Evolutionary conservation across 1,140 invertebrate genomes (phyloP).

Genomic region (Lordiphosa collinella): DNA sequence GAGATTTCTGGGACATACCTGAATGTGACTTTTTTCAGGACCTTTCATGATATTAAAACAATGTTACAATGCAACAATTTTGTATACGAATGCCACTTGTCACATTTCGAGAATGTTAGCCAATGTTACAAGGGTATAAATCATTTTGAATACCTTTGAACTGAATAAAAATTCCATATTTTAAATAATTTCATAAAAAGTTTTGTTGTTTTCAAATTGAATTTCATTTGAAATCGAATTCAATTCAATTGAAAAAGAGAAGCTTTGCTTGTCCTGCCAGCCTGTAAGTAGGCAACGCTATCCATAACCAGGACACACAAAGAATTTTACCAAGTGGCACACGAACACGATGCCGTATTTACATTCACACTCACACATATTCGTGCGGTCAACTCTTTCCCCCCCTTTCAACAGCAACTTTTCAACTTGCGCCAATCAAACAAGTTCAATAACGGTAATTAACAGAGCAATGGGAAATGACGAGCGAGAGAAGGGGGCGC

Average conservation of each 20-base stretch:
- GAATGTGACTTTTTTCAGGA: too few relatives aligned
- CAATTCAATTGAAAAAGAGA: conserved; percentile 22
- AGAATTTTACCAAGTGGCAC: conserved; percentile 29
- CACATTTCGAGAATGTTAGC: too few relatives aligned
- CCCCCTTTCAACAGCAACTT: conserved; percentile 67
- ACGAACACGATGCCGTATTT: conserved; percentile 31
- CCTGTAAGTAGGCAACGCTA: conserved; percentile 14
- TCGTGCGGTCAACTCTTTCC: conserved; percentile 37
- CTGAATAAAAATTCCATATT: too few relatives aligned
- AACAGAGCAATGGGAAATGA: conserved; percentile 55
- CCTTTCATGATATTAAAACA: too few relatives aligned
- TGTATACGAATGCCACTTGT: too few relatives aligned
- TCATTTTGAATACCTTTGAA: too few relatives aligned
- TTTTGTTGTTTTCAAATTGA: too few relatives aligned
- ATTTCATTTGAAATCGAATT: neutral
- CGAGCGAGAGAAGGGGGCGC: neutral
- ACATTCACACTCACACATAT: conserved; percentile 6
- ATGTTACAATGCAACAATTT: too few relatives aligned
- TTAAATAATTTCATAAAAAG: too few relatives aligned
- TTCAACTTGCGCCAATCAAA: conserved; percentile 70
- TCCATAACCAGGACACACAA: neutral
- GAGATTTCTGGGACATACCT: too few relatives aligned
- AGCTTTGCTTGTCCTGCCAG: neutral
- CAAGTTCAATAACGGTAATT: conserved; percentile 74
- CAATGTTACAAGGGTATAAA: too few relatives aligned